Evolutionary conservation across 2,113 vertebrate species (phyloP).

Genomic region (Anthoscopus minutus): DNA sequence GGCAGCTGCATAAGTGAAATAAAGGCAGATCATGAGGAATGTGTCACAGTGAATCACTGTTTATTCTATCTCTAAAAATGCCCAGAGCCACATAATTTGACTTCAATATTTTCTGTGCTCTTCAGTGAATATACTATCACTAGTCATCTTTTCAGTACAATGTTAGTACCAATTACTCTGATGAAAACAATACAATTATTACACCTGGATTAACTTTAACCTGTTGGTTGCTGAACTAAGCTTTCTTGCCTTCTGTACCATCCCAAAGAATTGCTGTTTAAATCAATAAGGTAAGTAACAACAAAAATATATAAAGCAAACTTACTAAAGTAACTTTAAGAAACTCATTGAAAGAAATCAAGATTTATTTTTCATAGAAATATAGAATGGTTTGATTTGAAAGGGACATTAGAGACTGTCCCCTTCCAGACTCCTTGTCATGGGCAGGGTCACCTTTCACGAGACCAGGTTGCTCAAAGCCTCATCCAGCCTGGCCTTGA

Average conservation of each 20-base stretch:
- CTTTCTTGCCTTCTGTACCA: background rate
- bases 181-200: background rate
- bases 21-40: background rate
- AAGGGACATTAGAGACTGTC: background rate
- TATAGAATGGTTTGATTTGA: background rate
- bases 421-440: background rate
- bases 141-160: background rate
- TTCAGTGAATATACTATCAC: background rate
- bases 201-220: background rate
- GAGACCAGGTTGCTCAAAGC: background rate
- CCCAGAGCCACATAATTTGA: background rate
- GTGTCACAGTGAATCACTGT: conserved; percentile 11
- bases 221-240: background rate
- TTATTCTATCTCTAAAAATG: conserved; percentile 17
- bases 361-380: background rate
- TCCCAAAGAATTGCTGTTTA: background rate
- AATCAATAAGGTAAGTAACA: background rate
- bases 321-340: background rate
- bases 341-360: background rate
- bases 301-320: background rate
- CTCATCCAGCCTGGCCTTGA: background rate
- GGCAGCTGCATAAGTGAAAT: background rate
- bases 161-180: background rate
- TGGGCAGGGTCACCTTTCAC: background rate
- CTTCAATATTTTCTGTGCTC: background rate